Base-by-base conservation (phyloP, 2,797 vertebrate genomes). In the Mycteria americana region DNA sequence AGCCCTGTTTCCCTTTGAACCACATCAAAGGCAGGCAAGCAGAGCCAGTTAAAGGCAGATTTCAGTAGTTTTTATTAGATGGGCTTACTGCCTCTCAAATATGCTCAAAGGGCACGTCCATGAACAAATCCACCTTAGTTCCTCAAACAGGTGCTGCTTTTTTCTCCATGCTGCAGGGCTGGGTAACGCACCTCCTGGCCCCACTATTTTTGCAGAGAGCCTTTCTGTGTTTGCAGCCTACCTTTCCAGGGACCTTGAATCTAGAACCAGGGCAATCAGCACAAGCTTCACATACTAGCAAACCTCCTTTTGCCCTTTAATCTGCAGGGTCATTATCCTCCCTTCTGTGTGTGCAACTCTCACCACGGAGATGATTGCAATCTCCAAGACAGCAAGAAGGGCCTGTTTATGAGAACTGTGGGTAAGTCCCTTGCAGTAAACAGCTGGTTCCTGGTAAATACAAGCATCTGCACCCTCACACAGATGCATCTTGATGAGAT, bases 301-400 rank as follows among this genome's bases (percentile, higher is more conserved):
- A 96, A 83, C 48, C 62, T 95, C 85, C 81, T 85, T 60, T 57
- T 89, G 64, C 91, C 74, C 85, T 94, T 95, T 93, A 89, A 89
- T 89, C 53, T 0, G 0, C 75, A n/a, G 63, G 48, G 62, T 85
- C 72, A 43, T 93, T 91, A 78, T 82, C 92, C 73, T 67, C 37
- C 75, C 82, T 94, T 63, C 63, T 93, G 64, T 92, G 91, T 91
- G 91, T 95, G 94, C 96, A 88, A 6, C 78, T 80, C 70, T 95
- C 91, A 59, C 95, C 81, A 85, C 53, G 84, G 95, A 92, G 87
- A 92, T 89, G 81, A 91, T 5, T 89, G 77, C 68, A 35, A 88
- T 92, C 87, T 94, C 87, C 89, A 83, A 69, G 75, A 94, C 87
- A 95, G 89, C 78, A 93, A 92, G 72, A 89, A 92, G 89, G 60